Evolutionary conservation across 35 echinoderm and acorn worm species (phyloP).

Genomic region (Acanthaster planci): DNA sequence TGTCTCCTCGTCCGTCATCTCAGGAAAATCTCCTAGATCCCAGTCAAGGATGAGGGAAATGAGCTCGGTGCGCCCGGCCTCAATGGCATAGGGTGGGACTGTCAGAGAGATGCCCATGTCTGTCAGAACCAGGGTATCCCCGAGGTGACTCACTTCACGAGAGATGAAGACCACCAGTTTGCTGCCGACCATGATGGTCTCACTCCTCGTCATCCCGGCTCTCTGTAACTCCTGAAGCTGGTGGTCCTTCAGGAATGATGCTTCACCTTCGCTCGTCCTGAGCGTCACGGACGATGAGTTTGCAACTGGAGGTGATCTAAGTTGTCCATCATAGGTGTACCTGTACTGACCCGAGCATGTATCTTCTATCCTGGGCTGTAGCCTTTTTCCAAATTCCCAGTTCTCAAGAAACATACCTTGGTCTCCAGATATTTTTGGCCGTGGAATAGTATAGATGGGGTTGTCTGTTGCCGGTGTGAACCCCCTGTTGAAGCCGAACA

Average conservation of each 20-base stretch:
- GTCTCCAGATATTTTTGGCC: neutral
- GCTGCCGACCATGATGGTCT: conserved; percentile 37
- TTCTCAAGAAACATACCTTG: neutral
- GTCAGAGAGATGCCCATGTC: conserved; percentile 92
- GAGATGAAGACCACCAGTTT: conserved; percentile 88
- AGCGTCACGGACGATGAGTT: neutral
- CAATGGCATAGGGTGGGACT: conserved; percentile 79
- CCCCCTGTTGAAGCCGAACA: neutral
- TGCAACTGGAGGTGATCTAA: neutral
- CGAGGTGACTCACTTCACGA: conserved; percentile 53
- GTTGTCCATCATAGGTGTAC: conserved; percentile 1
- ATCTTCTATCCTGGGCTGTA: neutral
- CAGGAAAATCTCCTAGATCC: conserved; percentile 82
- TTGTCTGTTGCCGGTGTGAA: neutral
- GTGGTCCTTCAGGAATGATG: neutral
- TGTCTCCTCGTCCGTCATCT: conserved; percentile 51
- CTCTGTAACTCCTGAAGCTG: neutral
- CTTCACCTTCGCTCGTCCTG: neutral
- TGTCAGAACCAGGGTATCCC: conserved; percentile 70
- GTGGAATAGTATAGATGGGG: too few species aligned
- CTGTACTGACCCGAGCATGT: neutral
- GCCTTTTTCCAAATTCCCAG: neutral
- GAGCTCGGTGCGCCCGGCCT: conserved; percentile 49
- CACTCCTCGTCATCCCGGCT: conserved; percentile 34
- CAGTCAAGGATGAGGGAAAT: conserved; percentile 89